Conservation (phyloP, 1,140 invertebrate species). For the Chelonus insularis region DNA sequence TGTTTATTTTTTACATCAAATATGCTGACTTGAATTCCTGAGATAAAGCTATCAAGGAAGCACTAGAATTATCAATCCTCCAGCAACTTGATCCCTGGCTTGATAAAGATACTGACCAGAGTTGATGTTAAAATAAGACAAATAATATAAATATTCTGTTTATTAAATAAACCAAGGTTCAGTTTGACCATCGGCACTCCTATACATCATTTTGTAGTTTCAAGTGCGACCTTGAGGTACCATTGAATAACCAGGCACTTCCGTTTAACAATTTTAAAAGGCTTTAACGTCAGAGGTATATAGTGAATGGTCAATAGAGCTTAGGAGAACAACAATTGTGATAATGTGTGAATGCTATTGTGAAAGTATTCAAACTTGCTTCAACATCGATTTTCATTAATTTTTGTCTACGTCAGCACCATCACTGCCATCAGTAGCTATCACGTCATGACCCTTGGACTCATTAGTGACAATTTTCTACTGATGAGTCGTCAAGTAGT, state of each 20-base stretch:
- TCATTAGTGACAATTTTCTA: not conserved
- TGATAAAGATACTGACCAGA: too few species aligned
- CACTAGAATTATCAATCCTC: too few species aligned
- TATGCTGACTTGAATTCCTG: too few species aligned
- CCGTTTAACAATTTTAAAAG: constrained; percentile 22
- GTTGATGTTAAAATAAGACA: too few species aligned
- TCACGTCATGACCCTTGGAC: constrained; percentile 6
- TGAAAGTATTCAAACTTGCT: not conserved
- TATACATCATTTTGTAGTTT: constrained; percentile 23
- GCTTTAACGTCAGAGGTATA: constrained; percentile 6
- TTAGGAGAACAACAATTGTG: not conserved
- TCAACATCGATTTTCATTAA: not conserved
- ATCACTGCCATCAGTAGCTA: not conserved
- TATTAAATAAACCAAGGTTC: not conserved
- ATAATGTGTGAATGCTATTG: not conserved
- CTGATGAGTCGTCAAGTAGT: too few species aligned
- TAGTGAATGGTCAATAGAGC: constrained; percentile 21
- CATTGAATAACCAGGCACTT: constrained; percentile 25
- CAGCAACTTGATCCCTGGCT: too few species aligned
- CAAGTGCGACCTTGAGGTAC: constrained; percentile 30
- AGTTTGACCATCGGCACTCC: constrained; percentile 18
- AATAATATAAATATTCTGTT: not conserved
- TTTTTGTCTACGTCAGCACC: not conserved
- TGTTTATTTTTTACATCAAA: too few species aligned
- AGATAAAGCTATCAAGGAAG: too few species aligned